phyloP scores from a whole-genome alignment of 2,888 invertebrate genomes.

The Meghimatium bilineatum region DNA sequence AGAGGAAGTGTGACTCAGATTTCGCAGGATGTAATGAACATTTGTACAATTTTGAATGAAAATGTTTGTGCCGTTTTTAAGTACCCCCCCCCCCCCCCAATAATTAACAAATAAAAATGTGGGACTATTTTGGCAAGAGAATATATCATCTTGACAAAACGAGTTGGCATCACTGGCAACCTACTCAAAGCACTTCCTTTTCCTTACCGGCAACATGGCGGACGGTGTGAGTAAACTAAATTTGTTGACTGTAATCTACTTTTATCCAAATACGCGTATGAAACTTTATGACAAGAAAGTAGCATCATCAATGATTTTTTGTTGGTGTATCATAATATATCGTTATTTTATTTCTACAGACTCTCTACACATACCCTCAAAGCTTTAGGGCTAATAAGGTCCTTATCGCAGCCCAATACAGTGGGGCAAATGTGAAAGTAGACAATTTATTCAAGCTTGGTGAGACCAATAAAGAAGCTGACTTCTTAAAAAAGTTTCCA shows the following conservation, averaged over 20 bases:
- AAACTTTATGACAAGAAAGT: background rate
- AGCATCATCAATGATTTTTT: background rate
- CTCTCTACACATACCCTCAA: conserved; percentile 97
- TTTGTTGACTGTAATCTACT: background rate
- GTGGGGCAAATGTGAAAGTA: conserved; percentile 83
- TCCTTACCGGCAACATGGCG: conserved; percentile 78
- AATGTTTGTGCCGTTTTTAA: no score
- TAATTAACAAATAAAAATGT: no score
- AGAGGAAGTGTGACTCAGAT: no score
- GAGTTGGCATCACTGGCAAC: no score
- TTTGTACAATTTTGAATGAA: no score
- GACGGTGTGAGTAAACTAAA: conserved; percentile 79
- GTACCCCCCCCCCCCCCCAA: no score
- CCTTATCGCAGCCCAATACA: conserved; percentile 97
- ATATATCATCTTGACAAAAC: no score
- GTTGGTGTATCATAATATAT: conserved; percentile 81
- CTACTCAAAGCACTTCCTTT: conserved; percentile 63
- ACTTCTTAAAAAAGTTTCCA: conserved; percentile 96
- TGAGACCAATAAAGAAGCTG: conserved; percentile 91
- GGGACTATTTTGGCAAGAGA: no score
- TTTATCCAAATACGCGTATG: background rate
- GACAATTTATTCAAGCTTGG: conserved; percentile 87
- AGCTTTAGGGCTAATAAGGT: conserved; percentile 99
- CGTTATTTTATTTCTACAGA: conserved; percentile 81
- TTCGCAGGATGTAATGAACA: no score